Base-by-base conservation (phyloP, 2,888 invertebrate species). In the Dusona sp. region DNA sequence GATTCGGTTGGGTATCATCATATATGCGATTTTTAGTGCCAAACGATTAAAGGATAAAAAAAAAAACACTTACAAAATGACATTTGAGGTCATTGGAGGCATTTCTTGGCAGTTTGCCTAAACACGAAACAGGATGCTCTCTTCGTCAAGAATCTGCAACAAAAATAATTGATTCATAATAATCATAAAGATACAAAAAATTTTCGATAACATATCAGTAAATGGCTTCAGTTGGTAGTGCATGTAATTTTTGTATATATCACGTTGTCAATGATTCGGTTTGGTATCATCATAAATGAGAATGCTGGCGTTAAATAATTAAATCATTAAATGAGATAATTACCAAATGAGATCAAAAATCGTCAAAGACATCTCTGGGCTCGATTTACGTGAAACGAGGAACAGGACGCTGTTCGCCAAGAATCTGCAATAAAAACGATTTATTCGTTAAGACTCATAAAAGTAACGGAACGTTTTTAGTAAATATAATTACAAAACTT, bases 231-330 rank as follows among this genome's bases (percentile, higher is more conserved):
- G 84, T 70, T 84, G 84, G 84, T 84, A 84, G 84, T 84, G 84
- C 84, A 84, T 84, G 84, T 83, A 45, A 70, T 64, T 51, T 51
- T 72, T 82, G 6, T 70, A 78, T 79, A 83, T 85, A 87, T 87
- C 83, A 87, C 45, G 84, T 72, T 36, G 67, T 87, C 85, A 85
- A 77, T 86, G 75, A 81, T 82, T 85, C 85, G 81, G 85, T 79
- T 79, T 11, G 68, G 51, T 36, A 38, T 84, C 84, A 84, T 84
- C 84, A 84, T 84, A 25, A 70, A 42, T 33, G 33, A 2, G 4
- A 33, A 36, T 33, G 13, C 29, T 9, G 29, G 64, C 13, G 11
- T 25, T 70, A 4, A 13, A 11, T 38, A 9, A 42, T 16, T 42
- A 11, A 22, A 42, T 42, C 7, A 42, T 45, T 1, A 11, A 48